Conservation (phyloP, 2,113 vertebrate genomes). For the Megaceryle torquata region DNA sequence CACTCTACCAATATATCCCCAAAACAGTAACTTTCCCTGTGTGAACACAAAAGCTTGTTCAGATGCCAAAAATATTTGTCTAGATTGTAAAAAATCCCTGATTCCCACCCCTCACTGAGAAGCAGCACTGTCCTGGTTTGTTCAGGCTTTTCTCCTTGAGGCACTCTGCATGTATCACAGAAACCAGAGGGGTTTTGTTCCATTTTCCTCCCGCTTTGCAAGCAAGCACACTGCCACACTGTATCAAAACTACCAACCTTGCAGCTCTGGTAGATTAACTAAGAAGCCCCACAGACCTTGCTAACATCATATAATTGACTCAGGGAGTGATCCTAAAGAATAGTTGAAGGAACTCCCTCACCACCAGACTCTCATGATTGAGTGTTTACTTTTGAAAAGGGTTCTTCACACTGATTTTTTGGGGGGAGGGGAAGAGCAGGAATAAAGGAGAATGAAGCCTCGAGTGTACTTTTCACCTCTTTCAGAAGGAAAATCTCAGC, state of each 20-base stretch:
- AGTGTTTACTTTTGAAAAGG: neutral
- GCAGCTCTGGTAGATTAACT: neutral
- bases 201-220: neutral
- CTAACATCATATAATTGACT: neutral
- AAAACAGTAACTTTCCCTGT: neutral
- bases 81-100: neutral
- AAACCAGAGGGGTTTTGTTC: neutral
- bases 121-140: neutral
- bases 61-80: neutral
- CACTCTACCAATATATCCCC: neutral
- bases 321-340: neutral
- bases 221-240: neutral
- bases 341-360: neutral
- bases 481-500: neutral
- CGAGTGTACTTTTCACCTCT: neutral
- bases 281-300: neutral
- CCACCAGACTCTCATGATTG: neutral
- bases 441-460: neutral
- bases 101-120: neutral
- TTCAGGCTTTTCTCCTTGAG: slow-evolving; percentile 1
- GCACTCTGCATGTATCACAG: neutral
- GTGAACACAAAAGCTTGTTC: neutral
- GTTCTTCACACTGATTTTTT: neutral
- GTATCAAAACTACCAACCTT: neutral
- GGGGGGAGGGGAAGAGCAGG: fast-evolving